These are phyloP conservation scores for Xenops minutus DNA, from an alignment of 2,797 vertebrate species.

Conservation along the genomic window DNA sequence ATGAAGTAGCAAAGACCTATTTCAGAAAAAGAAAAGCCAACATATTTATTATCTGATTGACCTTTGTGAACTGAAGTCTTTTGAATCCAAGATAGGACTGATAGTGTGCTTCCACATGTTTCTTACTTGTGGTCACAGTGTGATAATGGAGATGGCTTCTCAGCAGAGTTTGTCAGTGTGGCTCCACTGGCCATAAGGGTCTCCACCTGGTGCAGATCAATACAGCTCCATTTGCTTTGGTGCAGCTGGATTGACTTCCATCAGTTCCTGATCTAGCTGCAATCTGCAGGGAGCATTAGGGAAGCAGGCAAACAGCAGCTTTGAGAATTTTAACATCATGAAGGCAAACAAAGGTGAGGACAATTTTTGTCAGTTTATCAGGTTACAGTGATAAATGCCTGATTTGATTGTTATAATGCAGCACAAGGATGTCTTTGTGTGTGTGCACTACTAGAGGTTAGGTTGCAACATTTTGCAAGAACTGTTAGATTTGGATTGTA, in stretches of 20 bases:
- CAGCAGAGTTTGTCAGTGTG: background rate
- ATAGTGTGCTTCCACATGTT: background rate
- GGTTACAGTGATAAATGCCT: rapidly evolving
- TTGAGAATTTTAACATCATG: background rate
- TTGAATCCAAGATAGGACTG: background rate
- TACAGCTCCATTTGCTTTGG: background rate
- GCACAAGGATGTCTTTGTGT: background rate
- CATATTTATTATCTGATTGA: background rate
- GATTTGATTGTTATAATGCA: background rate
- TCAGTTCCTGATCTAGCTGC: background rate
- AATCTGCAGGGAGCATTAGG: rapidly evolving
- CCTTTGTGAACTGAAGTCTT: background rate
- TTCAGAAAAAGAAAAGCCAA: background rate
- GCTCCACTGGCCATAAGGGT: background rate
- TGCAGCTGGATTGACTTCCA: background rate
- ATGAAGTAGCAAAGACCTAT: background rate
- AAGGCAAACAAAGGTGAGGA: background rate
- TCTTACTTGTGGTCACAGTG: background rate
- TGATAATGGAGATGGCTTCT: background rate
- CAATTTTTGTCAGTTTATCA: background rate
- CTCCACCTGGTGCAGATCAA: background rate
- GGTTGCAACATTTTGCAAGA: background rate
- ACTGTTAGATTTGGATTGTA: background rate
- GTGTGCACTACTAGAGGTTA: background rate
- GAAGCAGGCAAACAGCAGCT: background rate